These are phyloP conservation scores for Asarcornis scutulata DNA, from an alignment of 2,113 vertebrate genomes.

Conservation along the genomic window DNA sequence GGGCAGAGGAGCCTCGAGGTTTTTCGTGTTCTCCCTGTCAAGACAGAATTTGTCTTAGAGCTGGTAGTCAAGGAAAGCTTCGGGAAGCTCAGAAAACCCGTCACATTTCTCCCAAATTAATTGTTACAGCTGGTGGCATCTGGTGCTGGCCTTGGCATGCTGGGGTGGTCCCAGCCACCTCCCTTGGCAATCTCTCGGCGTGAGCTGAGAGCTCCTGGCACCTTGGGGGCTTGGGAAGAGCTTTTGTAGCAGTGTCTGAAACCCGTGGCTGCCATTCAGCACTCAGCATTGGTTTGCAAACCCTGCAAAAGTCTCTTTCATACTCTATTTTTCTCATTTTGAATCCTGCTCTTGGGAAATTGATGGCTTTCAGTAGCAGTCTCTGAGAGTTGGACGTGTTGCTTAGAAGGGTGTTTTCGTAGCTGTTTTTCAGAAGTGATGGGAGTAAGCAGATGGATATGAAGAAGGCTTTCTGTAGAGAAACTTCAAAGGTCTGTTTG, in stretches of 20 bases:
- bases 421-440: background rate
- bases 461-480: background rate
- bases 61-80: accelerated
- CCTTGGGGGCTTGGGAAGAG: background rate
- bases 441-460: background rate
- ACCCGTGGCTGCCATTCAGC: background rate
- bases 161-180: background rate
- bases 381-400: background rate
- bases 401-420: background rate
- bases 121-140: background rate
- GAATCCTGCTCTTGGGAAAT: background rate
- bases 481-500: background rate
- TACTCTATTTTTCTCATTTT: background rate
- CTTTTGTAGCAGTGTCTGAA: background rate
- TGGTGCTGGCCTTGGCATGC: background rate
- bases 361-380: background rate
- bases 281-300: background rate
- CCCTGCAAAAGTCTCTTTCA: background rate
- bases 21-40: background rate
- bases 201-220: background rate
- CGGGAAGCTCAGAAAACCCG: background rate
- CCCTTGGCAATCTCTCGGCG: too few species aligned
- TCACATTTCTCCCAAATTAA: background rate
- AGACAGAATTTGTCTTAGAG: background rate
- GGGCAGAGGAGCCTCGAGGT: background rate